phyloP scores from a whole-genome alignment of 2,113 vertebrate genomes.

The Menidia beryllina region DNA sequence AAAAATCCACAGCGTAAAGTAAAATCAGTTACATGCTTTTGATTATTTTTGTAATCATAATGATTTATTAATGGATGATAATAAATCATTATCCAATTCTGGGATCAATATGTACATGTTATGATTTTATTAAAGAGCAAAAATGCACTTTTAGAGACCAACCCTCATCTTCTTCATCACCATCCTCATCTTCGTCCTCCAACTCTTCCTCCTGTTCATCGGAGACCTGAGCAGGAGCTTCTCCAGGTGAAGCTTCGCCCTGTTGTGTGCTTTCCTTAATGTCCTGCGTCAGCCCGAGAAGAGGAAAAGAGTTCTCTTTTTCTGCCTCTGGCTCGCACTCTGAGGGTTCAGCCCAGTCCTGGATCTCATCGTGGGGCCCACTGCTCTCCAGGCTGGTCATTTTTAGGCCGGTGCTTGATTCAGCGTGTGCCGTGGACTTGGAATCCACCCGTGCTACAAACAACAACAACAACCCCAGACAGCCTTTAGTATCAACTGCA shows the following conservation, averaged over 20 bases:
- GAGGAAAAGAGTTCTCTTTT: constrained; percentile 25
- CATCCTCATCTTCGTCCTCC: constrained; percentile 36
- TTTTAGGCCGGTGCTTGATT: background rate
- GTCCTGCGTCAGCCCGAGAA: background rate
- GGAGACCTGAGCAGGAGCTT: constrained; percentile 16
- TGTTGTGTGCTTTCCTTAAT: background rate
- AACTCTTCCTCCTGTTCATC: constrained; percentile 38
- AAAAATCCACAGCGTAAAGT: constrained; percentile 1
- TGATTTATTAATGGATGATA: too few relatives aligned
- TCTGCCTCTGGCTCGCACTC: background rate
- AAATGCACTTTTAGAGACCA: background rate
- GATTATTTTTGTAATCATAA: too few relatives aligned
- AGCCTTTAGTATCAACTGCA: background rate
- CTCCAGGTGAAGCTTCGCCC: constrained; percentile 9
- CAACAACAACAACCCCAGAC: too few relatives aligned
- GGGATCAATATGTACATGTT: too few relatives aligned
- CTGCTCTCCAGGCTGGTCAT: background rate
- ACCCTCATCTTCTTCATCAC: constrained; percentile 58
- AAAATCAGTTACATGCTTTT: background rate
- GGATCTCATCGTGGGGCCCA: background rate
- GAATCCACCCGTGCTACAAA: constrained; percentile 36
- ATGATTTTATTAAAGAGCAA: background rate
- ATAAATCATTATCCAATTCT: too few relatives aligned
- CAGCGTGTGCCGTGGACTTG: background rate
- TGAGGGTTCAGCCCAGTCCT: background rate